Evolutionary conservation across 1,140 invertebrate genomes (phyloP), one percentile per base, ranked within the genome.

Genomic region (Oncopeltus fasciatus): DNA sequence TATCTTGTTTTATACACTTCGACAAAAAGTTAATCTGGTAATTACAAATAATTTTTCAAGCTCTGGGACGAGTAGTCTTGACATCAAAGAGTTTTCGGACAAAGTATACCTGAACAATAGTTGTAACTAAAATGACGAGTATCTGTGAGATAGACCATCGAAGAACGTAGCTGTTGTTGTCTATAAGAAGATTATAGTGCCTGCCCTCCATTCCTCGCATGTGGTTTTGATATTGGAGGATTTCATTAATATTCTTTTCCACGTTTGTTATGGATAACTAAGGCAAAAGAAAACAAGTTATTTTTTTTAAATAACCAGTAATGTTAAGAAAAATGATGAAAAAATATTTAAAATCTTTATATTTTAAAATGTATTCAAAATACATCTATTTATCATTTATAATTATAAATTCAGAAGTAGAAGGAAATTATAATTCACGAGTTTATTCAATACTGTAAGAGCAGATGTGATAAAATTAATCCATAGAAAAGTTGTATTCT

Each of bases 111-210:
- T 95, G 87, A 31, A 88, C 68, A 14, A 81, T 77, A 24, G 85
- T 87, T 0, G 90, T 87, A 0, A 79, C 76, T 26, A 85, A 72
- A 65, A 95, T 87, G 2, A 92, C 84, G n/a, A 84, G 49, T 64
- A 93, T 89, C 76, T 94, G 91, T 31, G 83, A 76, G 3, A 95
- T 68, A 0, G 92, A 95, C 89, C 91, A 95, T 56, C 80, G 83
- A 66, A 87, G 80, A 2, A 96, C 85, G 72, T 94, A 94, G 2
- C 74, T 74, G 70, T 93, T 91, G 72, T 95, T 96, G 66, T 86
- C 85, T 24, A 81, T 67, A 9, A 95, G 74, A 51, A 94, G 72
- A 72, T 90, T 91, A 68, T 82, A 86, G 73, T 93, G 90, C 61
- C 88, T 75, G 12, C 84, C 81, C 71, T 92, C 88, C 60, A 83